These are phyloP conservation scores for Nothoprocta pentlandii DNA, from an alignment of 2,113 vertebrate genomes.

Conservation along the genomic window DNA sequence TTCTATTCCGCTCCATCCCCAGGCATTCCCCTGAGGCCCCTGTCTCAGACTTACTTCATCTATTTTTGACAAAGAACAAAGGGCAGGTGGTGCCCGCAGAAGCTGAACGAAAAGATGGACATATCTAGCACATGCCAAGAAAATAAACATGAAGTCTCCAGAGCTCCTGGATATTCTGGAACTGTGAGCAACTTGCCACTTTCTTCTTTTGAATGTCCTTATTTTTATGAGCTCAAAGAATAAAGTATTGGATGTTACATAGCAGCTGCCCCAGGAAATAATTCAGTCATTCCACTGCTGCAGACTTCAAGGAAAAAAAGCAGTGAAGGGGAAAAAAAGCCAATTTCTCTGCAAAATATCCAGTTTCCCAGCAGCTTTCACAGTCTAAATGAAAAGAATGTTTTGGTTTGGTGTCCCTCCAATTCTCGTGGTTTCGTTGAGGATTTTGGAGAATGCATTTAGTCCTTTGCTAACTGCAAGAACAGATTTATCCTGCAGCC, in stretches of 20 bases:
- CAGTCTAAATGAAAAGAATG: slow-evolving; percentile 40
- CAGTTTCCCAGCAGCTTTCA: slow-evolving; percentile 63
- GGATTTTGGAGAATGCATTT: slow-evolving; percentile 58
- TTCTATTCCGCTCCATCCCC: slow-evolving; percentile 39
- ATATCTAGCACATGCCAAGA: slow-evolving; percentile 60
- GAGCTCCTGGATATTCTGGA: not conserved
- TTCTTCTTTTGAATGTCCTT: slow-evolving; percentile 43
- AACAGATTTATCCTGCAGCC: slow-evolving; percentile 61
- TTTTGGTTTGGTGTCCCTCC: slow-evolving; percentile 57
- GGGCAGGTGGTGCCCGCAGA: slow-evolving; percentile 43
- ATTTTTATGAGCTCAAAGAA: slow-evolving; percentile 69
- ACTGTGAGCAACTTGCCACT: slow-evolving; percentile 30
- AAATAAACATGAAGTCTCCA: slow-evolving; percentile 60
- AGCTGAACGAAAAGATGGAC: slow-evolving; percentile 58
- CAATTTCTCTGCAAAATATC: slow-evolving; percentile 55
- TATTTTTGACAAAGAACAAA: slow-evolving; percentile 53
- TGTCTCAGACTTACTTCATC: slow-evolving; percentile 56
- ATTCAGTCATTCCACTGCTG: slow-evolving; percentile 47
- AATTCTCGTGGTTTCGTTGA: slow-evolving; percentile 48
- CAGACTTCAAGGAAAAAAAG: slow-evolving; percentile 65
- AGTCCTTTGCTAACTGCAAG: slow-evolving; percentile 34
- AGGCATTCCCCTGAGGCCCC: slow-evolving; percentile 16
- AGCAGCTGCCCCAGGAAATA: slow-evolving; percentile 74
- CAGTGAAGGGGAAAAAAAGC: not conserved
- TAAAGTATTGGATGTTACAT: slow-evolving; percentile 62